These are phyloP conservation scores for Terebella lapidaria DNA, from an alignment of 2,888 invertebrate genomes.

Conservation along the genomic window DNA sequence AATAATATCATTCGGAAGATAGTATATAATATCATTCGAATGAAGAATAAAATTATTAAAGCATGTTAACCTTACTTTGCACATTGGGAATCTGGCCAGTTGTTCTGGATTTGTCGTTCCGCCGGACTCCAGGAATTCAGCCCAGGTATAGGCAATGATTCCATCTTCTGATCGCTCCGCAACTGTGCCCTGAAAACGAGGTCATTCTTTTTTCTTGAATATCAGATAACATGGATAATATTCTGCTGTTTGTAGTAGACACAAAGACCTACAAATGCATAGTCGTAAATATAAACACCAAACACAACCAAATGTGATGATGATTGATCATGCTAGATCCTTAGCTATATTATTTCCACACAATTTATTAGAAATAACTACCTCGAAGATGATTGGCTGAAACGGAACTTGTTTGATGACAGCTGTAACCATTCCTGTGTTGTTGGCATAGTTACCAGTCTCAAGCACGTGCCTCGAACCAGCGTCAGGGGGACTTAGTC, in stretches of 20 bases:
- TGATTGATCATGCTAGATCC: too few species aligned
- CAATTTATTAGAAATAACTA: too few species aligned
- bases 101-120: slow-evolving; percentile 10
- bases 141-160: slow-evolving; percentile 20
- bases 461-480: slow-evolving; percentile 8
- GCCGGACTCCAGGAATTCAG: slow-evolving; percentile 11
- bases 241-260: too few species aligned
- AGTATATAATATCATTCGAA: too few species aligned
- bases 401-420: slow-evolving; percentile 11
- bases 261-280: too few species aligned
- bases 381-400: slow-evolving; percentile 18
- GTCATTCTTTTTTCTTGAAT: too few species aligned
- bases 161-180: slow-evolving; percentile 14
- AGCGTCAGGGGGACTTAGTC: not conserved
- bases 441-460: slow-evolving; percentile 8
- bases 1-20: too few species aligned
- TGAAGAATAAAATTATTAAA: too few species aligned
- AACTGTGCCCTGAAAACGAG: not conserved
- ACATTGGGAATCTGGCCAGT: slow-evolving; percentile 17
- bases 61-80: slow-evolving; percentile 20
- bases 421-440: slow-evolving; percentile 15
- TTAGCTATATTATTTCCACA: too few species aligned
- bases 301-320: too few species aligned
- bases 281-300: too few species aligned
- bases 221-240: too few species aligned